phyloP scores from a whole-genome alignment of 2,113 vertebrate genomes.

The Malaclemys terrapin region DNA sequence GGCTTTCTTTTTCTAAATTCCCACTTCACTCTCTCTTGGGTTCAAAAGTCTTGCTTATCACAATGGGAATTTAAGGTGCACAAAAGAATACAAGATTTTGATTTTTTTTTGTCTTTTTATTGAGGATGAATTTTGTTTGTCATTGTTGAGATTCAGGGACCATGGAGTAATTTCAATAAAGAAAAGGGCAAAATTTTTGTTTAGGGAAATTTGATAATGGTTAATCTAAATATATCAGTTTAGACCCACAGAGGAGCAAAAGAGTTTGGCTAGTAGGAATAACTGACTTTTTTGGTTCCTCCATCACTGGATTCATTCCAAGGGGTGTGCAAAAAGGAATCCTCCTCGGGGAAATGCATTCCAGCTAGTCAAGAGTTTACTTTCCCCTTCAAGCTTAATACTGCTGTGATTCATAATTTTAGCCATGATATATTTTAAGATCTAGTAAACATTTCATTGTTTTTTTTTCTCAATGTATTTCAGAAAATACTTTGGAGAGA shows the following conservation, averaged over 20 bases:
- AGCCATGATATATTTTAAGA: slow-evolving; percentile 66
- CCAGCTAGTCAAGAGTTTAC: slow-evolving; percentile 63
- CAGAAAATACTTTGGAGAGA: slow-evolving; percentile 99
- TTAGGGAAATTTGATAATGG: not conserved
- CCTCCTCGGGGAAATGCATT: slow-evolving; percentile 61
- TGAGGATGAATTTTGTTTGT: not conserved
- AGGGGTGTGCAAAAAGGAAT: slow-evolving; percentile 54
- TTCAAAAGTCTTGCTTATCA: not conserved
- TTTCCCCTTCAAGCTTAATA: slow-evolving; percentile 56
- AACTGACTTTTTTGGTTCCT: slow-evolving; percentile 5
- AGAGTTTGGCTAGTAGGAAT: not conserved
- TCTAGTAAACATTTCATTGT: slow-evolving; percentile 55
- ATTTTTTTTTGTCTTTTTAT: not conserved
- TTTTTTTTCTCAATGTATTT: not conserved
- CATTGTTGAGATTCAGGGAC: not conserved
- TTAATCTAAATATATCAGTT: not conserved
- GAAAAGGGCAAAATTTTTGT: not conserved
- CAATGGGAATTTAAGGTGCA: not conserved
- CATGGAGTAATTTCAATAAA: not conserved
- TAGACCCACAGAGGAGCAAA: not conserved
- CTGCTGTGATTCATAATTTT: slow-evolving; percentile 69
- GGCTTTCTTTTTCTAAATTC: not conserved
- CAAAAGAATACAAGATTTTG: not conserved
- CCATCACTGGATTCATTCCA: not conserved
- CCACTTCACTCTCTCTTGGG: not conserved